Evolutionary conservation across 92 coral and sea anemone genomes (phyloP), one percentile per base, ranked within the genome.

Genomic region (Heliopora coerulea): DNA sequence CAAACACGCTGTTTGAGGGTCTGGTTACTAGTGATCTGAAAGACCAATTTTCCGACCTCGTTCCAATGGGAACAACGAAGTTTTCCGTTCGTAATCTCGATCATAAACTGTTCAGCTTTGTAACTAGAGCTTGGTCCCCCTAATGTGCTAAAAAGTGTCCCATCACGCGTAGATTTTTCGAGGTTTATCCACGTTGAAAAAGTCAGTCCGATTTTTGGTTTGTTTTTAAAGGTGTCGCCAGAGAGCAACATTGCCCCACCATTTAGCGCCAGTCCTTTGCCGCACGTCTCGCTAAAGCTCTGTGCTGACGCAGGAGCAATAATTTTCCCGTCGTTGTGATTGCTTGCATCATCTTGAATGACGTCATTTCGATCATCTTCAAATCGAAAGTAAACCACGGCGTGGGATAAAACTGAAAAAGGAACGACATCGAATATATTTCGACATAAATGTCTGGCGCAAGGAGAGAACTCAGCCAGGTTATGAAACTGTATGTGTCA

Each of bases 31-130:
- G 90, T 86, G 8, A 95, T 89, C 44, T 84, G 83, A 75, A 90
- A 95, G 19, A 95, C 89, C 8, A 90, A 54, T 14, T 67, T 72
- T 31, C 89, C 91, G 11, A 39, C 78, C 61, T 83, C 96, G 65
- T 95, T 86, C 28, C 97, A 73, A 74, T 95, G 99, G 59, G 87
- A 95, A 92, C 99, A 95, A 28, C 89, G 75, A 12, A 95, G 88
- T 18, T 91, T 79, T 1, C 97, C 91, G 20, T 70, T 75, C 31
- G 75, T 87, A 41, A 91, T 81, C 62, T 90, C 96, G 1, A 90
- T 34, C 37, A 84, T 86, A 48, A 88, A 95, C 33, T 95, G 99
- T 0, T 96, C 99, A 44, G 77, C 75, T 32, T 85, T 79, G 72
- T 88, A 96, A 8, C 88, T 74, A 2, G 99, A 95, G 39, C 83